Base-by-base conservation (phyloP, 2,113 vertebrate species). In the Cyphomyrus plagiostoma region DNA sequence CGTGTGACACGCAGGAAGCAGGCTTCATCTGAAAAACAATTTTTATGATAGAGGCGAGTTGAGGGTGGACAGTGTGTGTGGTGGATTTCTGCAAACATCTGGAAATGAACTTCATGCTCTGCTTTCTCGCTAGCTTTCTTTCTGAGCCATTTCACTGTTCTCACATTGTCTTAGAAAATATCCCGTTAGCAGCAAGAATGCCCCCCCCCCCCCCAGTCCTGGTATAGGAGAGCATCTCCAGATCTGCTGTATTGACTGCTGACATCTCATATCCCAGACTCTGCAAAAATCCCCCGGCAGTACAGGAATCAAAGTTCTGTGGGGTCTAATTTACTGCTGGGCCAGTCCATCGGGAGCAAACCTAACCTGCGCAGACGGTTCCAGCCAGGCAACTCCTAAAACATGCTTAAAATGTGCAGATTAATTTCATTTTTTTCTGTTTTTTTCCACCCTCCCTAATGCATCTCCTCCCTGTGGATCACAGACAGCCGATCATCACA, bases 401-500 rank as follows among this genome's bases (percentile, higher is more conserved):
- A 91, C 89, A 92, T 90, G 94, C 89, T 92, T 93, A 93, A 95
- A 95, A 95, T 77, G 94, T 95, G 93, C 95, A 97, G 96, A 97
- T 97, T 97, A 97, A 97, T 96, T 97, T 96, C 95, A 95, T 97
- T 96, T 96, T 95, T 97, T 80, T 80, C 82, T n/a, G 23, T n/a
- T 84, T 84, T 48, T 58, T 88, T 35, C 30, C 26, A 52, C 96
- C 96, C 96, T 96, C 96, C 95, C 96, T 98, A 98, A 99, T 97
- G 97, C 96, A 97, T 97, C 97, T 97, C 95, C 96, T 97, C 94
- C 95, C 96, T 96, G 96, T 95, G 95, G 96, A 95, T 95, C 92
- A 94, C 96, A 95, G 98, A 99, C 98, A 99, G 98, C 97, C 97
- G 97, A 99, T 99, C 98, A 98, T 97, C 96, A 95, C 95, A 97